phyloP scores from a whole-genome alignment of 2,113 vertebrate species.

The Poicephalus meyeri region DNA sequence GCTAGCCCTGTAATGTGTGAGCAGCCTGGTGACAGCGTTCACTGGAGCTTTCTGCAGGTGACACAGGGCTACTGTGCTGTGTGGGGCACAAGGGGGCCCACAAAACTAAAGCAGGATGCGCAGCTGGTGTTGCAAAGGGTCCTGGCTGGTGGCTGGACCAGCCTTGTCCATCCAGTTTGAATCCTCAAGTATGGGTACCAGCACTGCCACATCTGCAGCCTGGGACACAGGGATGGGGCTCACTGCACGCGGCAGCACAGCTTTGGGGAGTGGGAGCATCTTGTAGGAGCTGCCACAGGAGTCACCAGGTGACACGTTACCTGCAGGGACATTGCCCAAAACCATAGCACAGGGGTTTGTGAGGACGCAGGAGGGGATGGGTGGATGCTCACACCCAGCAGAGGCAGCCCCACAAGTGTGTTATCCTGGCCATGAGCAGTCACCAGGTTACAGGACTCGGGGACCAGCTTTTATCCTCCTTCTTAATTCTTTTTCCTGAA shows the following conservation, averaged over 20 bases:
- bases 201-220: neutral
- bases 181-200: fast-evolving
- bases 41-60: neutral
- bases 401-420: fast-evolving
- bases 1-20: fast-evolving
- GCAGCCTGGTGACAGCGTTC: fast-evolving
- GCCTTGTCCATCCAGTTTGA: neutral
- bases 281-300: neutral
- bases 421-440: fast-evolving
- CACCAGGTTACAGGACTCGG: fast-evolving
- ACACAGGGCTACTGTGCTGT: neutral
- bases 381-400: neutral
- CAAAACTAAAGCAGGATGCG: neutral
- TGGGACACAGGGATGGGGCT: fast-evolving
- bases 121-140: neutral
- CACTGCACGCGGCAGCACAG: fast-evolving
- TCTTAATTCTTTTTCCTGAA: neutral
- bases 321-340: neutral
- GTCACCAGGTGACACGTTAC: neutral
- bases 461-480: neutral
- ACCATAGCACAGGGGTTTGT: fast-evolving
- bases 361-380: neutral
- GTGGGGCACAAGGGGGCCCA: fast-evolving
- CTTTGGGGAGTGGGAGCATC: neutral
- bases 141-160: neutral